phyloP scores from a whole-genome alignment of 2,888 invertebrate genomes.

The Andrena camellia region DNA sequence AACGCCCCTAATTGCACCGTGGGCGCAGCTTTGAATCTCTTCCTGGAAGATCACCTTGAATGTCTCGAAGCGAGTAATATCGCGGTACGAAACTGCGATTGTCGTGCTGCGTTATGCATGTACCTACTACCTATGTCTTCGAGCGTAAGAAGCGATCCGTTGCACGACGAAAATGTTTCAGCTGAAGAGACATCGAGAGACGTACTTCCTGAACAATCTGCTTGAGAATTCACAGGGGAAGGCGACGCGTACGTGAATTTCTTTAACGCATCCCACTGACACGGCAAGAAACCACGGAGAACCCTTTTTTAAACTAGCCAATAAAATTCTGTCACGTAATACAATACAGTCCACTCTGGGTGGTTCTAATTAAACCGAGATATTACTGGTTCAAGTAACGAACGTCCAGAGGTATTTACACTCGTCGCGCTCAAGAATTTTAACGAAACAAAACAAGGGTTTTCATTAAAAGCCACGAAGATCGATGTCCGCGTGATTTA shows the following conservation, averaged over 20 bases:
- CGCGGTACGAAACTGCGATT: conserved; percentile 38
- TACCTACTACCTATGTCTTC: conserved; percentile 7
- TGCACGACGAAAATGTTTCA: conserved; percentile 21
- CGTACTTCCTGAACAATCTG: conserved; percentile 24
- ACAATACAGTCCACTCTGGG: conserved; percentile 42
- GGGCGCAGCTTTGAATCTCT: conserved; percentile 32
- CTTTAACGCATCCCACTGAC: conserved; percentile 29
- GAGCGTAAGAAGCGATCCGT: conserved; percentile 17
- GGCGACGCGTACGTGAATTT: conserved; percentile 45
- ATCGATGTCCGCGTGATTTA: conserved; percentile 31
- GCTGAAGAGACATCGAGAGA: not conserved
- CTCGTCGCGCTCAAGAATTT: conserved; percentile 43
- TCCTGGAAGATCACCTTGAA: conserved; percentile 51
- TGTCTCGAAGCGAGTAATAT: conserved; percentile 48
- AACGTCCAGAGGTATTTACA: conserved; percentile 39
- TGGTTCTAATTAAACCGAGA: conserved; percentile 45
- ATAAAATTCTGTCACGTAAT: conserved; percentile 60
- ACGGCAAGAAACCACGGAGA: conserved; percentile 39
- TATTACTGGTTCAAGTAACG: conserved; percentile 58
- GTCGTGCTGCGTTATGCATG: conserved; percentile 47
- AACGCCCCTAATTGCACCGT: conserved; percentile 23
- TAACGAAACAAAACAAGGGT: conserved; percentile 54
- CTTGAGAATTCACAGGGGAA: conserved; percentile 24
- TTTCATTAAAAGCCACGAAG: conserved; percentile 40
- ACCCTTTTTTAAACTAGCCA: conserved; percentile 41